These are phyloP conservation scores for Procambarus clarkii DNA, from an alignment of 1,140 invertebrate species.

Conservation along the genomic window DNA sequence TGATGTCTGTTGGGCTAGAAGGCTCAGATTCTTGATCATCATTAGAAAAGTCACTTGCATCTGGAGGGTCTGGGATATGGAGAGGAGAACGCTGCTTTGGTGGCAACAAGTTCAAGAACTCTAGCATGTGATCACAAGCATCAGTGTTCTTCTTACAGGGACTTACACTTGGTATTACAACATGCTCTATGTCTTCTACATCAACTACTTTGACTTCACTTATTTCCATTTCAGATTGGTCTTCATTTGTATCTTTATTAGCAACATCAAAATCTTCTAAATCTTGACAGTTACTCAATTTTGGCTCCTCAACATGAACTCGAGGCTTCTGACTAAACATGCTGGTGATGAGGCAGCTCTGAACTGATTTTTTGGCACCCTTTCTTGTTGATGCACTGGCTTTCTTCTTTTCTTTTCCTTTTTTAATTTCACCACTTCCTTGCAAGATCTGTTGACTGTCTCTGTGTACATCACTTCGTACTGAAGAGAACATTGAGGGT, in stretches of 20 bases:
- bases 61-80: not conserved
- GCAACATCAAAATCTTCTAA: slow-evolving; percentile 12
- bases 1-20: slow-evolving; percentile 40
- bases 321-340: slow-evolving; percentile 40
- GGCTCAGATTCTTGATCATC: slow-evolving; percentile 25
- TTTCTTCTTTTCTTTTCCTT: not conserved
- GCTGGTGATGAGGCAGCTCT: slow-evolving; percentile 38
- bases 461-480: not conserved
- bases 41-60: not conserved
- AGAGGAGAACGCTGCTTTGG: not conserved
- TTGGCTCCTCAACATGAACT: not conserved
- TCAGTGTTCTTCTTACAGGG: not conserved
- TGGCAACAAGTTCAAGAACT: not conserved
- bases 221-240: not conserved
- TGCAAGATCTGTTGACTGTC: not conserved
- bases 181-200: slow-evolving; percentile 13
- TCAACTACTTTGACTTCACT: slow-evolving; percentile 14
- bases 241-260: not conserved
- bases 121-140: not conserved
- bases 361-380: slow-evolving; percentile 9
- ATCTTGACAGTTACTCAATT: not conserved
- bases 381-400: slow-evolving; percentile 13
- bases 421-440: slow-evolving; percentile 1
- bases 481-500: not conserved
- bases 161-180: not conserved